Evolutionary conservation across 2,113 vertebrate species (phyloP).

Genomic region (Sus scrofa): T2T-Sscrofa CM000819.6:98070001-98070500

Average conservation of each 20-base stretch:
- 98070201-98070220: neutral
- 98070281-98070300: neutral
- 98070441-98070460: conserved; percentile 2
- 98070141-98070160: neutral
- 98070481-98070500: conserved; percentile 63
- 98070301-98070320: neutral
- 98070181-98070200: neutral
- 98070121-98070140: neutral
- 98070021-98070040: neutral
- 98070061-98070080: neutral
- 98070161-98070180: neutral
- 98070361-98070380: conserved; percentile 19
- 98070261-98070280: neutral
- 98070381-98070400: neutral
- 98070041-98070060: neutral
- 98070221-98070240: neutral
- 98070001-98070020: neutral
- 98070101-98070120: neutral
- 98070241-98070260: neutral
- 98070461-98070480: neutral
- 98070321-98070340: neutral
- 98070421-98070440: conserved; percentile 35
- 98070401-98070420: neutral
- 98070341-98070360: neutral
- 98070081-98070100: neutral